A percentile compares a stretch with the other conserved stretches of the same genome.
Evolutionary conservation across 2,113 vertebrate species (phyloP).

Genomic region (Oryzias curvinotus): DNA sequence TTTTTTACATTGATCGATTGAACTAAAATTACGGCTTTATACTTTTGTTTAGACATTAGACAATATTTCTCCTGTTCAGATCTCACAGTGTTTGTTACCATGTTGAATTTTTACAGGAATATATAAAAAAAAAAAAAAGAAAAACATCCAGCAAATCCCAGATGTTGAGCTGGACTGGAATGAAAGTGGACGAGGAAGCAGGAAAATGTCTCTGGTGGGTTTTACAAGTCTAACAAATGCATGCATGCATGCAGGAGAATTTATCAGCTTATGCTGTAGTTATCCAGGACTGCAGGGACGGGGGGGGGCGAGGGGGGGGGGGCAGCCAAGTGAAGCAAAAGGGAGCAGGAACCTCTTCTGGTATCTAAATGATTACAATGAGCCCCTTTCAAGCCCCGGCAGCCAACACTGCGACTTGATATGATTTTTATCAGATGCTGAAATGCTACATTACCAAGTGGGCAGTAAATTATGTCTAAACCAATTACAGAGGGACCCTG

Average conservation of each 20-base stretch:
- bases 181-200: constrained; percentile 10
- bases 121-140: constrained; percentile 45
- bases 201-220: constrained; percentile 10
- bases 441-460: constrained; percentile 88
- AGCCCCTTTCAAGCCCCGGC: constrained; percentile 79
- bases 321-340: constrained; percentile 25
- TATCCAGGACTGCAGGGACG: constrained; percentile 2
- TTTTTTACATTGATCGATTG: too few relatives aligned
- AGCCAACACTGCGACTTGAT: constrained; percentile 82
- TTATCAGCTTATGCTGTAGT: constrained; percentile 20
- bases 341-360: constrained; percentile 65
- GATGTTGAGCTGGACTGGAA: constrained; percentile 60
- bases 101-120: constrained; percentile 40
- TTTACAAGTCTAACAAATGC: constrained; percentile 26
- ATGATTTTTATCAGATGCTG: constrained; percentile 88
- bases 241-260: constrained; percentile 21
- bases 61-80: too few relatives aligned
- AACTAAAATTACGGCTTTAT: too few relatives aligned
- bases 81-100: too few relatives aligned
- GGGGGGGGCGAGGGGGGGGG: constrained; percentile 3
- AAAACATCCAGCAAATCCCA: constrained; percentile 61
- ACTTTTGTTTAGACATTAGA: too few relatives aligned
- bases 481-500: constrained; percentile 84
- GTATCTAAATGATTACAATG: constrained; percentile 84
- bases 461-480: constrained; percentile 90